Evolutionary conservation across 1,140 invertebrate genomes (phyloP).

Genomic region (Magallana angulata): DNA sequence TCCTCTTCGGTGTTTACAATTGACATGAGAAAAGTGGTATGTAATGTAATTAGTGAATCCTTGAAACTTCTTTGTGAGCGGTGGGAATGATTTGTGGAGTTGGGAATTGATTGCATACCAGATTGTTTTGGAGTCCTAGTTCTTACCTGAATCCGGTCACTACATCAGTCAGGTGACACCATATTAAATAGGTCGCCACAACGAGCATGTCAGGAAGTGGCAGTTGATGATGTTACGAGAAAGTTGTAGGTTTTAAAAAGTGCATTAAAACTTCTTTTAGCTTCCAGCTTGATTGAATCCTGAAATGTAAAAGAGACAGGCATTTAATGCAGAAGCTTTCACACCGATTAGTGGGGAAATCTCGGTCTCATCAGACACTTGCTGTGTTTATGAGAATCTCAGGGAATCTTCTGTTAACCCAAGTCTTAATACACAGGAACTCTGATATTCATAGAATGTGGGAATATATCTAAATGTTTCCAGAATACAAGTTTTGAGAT

Average conservation of each 20-base stretch:
- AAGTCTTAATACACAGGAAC: not conserved
- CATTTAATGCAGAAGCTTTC: not conserved
- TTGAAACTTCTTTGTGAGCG: constrained; percentile 6
- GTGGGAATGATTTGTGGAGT: not conserved
- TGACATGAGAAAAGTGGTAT: not conserved
- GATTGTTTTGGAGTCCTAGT: not conserved
- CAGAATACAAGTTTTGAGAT: not conserved
- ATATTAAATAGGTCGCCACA: no score
- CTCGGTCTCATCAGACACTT: not conserved
- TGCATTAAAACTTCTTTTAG: not conserved
- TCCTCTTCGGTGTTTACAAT: not conserved
- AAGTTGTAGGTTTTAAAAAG: no score
- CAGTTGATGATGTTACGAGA: no score
- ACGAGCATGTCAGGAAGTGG: no score
- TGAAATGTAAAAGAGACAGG: not conserved
- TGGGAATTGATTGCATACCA: not conserved
- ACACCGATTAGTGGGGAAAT: not conserved
- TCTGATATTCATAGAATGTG: not conserved
- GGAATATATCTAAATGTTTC: not conserved
- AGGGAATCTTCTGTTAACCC: not conserved
- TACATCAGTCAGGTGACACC: not conserved
- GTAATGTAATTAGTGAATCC: constrained; percentile 26
- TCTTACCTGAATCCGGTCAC: not conserved
- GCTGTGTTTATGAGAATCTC: constrained; percentile 16
- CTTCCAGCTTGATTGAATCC: not conserved